phyloP scores from a whole-genome alignment of 2,888 invertebrate species.

The Spatulosminthurus flaviceps region DNA sequence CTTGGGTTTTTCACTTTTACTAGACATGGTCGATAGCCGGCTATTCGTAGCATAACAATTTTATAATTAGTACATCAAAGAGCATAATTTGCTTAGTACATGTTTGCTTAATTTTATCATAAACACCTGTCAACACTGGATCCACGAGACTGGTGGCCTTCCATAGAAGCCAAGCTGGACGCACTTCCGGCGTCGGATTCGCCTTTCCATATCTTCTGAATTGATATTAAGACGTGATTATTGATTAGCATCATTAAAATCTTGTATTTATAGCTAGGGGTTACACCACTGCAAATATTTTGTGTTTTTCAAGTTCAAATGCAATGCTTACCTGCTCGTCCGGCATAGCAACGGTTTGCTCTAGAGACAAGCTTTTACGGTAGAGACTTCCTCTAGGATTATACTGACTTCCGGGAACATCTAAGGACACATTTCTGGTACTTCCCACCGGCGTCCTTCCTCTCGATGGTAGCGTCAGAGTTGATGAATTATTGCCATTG shows the following conservation, averaged over 20 bases:
- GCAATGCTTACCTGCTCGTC: slow-evolving; percentile 65
- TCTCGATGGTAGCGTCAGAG: slow-evolving; percentile 58
- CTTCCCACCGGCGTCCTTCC: slow-evolving; percentile 37
- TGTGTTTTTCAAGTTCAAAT: too few species aligned
- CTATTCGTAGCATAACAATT: slow-evolving; percentile 49
- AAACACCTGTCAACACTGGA: slow-evolving; percentile 80
- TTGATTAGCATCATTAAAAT: too few species aligned
- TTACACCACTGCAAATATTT: not conserved
- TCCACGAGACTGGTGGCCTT: slow-evolving; percentile 73
- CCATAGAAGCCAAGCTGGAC: slow-evolving; percentile 81
- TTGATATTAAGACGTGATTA: slow-evolving; percentile 52
- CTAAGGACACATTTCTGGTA: not conserved
- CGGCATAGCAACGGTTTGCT: slow-evolving; percentile 72
- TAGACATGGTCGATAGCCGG: slow-evolving; percentile 83
- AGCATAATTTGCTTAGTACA: too few species aligned
- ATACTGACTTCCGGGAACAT: slow-evolving; percentile 52
- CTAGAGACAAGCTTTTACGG: slow-evolving; percentile 77
- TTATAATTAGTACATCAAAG: too few species aligned
- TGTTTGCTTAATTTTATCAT: not conserved
- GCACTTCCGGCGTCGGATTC: slow-evolving; percentile 79
- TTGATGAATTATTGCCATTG: slow-evolving; percentile 53
- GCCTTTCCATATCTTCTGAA: slow-evolving; percentile 80
- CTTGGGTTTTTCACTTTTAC: slow-evolving; percentile 86
- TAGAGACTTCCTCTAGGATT: slow-evolving; percentile 69
- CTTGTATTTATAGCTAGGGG: too few species aligned